Percentiles rank a stretch among this genome's conserved stretches.
Conservation (phyloP, 1,140 invertebrate species). For the Pachypeltis micranthus region DNA sequence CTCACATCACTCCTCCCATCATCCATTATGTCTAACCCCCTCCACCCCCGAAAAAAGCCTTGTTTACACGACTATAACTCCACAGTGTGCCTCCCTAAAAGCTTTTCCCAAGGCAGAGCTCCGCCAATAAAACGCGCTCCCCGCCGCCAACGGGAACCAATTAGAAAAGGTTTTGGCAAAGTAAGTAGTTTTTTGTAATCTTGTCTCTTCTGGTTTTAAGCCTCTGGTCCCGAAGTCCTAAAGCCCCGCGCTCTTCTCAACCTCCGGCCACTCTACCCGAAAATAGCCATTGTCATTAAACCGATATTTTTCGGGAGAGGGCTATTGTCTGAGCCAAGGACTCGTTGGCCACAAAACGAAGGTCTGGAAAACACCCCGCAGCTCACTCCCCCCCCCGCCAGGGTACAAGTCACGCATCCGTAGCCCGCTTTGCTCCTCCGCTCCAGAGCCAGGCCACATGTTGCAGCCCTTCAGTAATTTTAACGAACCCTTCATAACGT, state of each 20-base stretch:
- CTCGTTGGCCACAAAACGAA: background rate
- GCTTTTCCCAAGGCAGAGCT: background rate
- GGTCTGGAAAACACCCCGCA: too few species aligned
- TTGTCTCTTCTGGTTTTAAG: background rate
- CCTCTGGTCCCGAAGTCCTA: background rate
- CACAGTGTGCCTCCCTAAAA: background rate
- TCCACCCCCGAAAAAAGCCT: background rate
- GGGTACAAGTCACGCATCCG: too few species aligned
- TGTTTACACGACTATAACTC: background rate
- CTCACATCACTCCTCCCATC: too few species aligned
- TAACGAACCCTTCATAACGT: too few species aligned
- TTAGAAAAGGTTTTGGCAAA: background rate
- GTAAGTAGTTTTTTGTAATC: background rate
- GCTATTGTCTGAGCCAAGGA: background rate
- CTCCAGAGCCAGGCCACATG: too few species aligned
- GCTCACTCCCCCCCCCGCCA: too few species aligned
- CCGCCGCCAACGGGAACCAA: background rate
- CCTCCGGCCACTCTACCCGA: background rate
- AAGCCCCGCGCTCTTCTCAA: background rate
- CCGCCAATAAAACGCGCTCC: background rate
- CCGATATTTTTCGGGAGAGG: background rate
- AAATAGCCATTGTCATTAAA: background rate
- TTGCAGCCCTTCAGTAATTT: too few species aligned
- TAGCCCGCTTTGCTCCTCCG: too few species aligned
- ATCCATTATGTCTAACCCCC: background rate